Conservation (phyloP, 1,140 invertebrate genomes). For the Adoxophyes honmai region DNA sequence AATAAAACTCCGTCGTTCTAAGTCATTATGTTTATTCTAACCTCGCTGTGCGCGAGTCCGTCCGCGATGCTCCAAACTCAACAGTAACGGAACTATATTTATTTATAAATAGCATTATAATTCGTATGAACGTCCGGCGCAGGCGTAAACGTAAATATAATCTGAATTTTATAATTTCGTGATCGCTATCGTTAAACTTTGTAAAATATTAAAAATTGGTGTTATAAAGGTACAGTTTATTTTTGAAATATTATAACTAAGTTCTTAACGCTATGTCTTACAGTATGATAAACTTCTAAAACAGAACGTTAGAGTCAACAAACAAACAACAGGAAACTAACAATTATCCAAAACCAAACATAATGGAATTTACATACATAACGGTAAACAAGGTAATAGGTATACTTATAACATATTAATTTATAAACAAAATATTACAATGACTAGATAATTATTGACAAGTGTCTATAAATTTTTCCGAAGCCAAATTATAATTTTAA, state of each 20-base stretch:
- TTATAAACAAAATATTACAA: too few species aligned
- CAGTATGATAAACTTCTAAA: too few species aligned
- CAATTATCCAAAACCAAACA: too few species aligned
- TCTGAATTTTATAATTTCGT: background rate
- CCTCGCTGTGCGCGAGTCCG: background rate
- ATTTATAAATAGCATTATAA: slow-evolving; percentile 9
- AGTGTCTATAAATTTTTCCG: too few species aligned
- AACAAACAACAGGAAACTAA: too few species aligned
- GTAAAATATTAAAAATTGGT: slow-evolving; percentile 12
- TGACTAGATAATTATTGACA: too few species aligned
- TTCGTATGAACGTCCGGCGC: background rate
- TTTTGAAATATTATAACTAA: background rate
- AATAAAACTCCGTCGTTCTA: background rate
- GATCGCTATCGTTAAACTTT: slow-evolving; percentile 3
- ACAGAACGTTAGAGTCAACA: too few species aligned
- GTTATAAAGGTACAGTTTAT: slow-evolving; percentile 4
- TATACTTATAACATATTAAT: too few species aligned
- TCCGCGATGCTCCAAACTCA: background rate
- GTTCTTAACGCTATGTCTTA: too few species aligned
- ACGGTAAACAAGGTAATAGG: too few species aligned
- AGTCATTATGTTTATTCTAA: slow-evolving; percentile 12
- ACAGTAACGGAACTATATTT: slow-evolving; percentile 2
- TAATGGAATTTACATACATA: too few species aligned
- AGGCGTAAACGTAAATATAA: background rate
- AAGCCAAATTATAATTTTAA: too few species aligned